A percentile compares a stretch with the other conserved stretches of the same genome.
These are phyloP conservation scores for Alces alces DNA, from an alignment of 2,113 vertebrate species.

Conservation along the genomic window DNA sequence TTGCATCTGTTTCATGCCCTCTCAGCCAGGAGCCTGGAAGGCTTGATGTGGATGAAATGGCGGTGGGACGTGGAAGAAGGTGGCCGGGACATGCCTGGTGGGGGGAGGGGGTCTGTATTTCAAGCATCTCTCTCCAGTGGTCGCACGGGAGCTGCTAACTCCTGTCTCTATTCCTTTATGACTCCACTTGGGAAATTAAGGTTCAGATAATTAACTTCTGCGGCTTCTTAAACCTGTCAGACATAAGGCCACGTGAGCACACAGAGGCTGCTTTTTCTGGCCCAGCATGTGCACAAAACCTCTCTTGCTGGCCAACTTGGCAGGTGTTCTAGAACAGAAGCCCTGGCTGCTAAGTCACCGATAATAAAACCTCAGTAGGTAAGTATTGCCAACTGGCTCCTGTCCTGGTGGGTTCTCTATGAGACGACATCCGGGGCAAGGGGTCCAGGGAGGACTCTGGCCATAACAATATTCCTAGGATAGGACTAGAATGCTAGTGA, in stretches of 20 bases:
- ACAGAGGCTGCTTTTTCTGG: neutral
- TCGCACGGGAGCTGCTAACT: neutral
- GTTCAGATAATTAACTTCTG: neutral
- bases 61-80: no score
- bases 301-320: neutral
- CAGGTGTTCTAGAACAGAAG: slow-evolving; percentile 4
- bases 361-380: neutral
- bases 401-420: neutral
- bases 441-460: neutral
- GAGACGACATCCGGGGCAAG: neutral
- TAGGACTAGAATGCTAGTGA: no score
- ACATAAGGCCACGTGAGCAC: neutral
- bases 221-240: neutral
- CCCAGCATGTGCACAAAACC: neutral
- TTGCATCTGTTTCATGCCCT: rapidly evolving
- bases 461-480: no score
- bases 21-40: neutral
- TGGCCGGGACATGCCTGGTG: neutral
- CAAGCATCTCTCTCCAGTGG: neutral
- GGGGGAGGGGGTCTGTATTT: neutral
- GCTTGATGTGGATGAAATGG: rapidly evolving
- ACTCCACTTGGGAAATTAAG: neutral
- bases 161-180: neutral
- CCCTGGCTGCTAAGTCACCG: neutral
- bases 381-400: neutral